Evolutionary conservation across 37 sponge, comb jelly and placozoan genomes (phyloP).

Genomic region (Chondrilla cf. caribensis): DNA sequence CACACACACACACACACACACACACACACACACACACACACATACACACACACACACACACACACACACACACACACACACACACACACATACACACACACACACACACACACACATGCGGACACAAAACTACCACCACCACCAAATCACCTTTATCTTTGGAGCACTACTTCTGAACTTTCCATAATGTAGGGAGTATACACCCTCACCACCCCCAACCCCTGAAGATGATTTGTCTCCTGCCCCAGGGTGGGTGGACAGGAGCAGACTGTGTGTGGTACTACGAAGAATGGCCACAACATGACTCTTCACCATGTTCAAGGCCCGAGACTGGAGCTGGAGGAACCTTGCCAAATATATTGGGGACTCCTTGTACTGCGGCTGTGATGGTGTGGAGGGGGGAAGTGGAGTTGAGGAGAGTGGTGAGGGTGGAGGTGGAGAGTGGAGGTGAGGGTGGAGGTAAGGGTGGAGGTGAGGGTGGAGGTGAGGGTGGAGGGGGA

Average conservation of each 20-base stretch:
- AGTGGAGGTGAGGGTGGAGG: neutral
- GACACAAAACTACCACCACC: no score
- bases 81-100: neutral
- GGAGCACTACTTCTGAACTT: conserved; percentile 85
- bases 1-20: neutral
- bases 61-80: neutral
- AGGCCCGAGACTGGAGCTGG: conserved; percentile 78
- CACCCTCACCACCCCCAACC: conserved; percentile 24
- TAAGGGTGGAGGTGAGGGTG: no score
- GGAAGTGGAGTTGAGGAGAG: neutral
- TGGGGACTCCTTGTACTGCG: conserved; percentile 91
- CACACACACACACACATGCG: conserved; percentile 9
- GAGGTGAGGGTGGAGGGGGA: no score
- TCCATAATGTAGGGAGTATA: conserved; percentile 78
- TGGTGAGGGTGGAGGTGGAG: neutral
- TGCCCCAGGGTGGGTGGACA: neutral
- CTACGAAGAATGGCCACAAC: conserved; percentile 58
- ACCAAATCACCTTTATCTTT: conserved; percentile 63
- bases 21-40: conserved; percentile 6
- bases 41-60: conserved; percentile 5
- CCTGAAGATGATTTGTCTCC: neutral
- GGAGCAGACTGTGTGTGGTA: conserved; percentile 56
- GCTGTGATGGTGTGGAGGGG: conserved; percentile 38
- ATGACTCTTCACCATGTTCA: conserved; percentile 73
- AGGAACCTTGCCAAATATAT: conserved; percentile 86